Conservation (phyloP, 1,140 invertebrate species). For the Amyelois transitella region DNA sequence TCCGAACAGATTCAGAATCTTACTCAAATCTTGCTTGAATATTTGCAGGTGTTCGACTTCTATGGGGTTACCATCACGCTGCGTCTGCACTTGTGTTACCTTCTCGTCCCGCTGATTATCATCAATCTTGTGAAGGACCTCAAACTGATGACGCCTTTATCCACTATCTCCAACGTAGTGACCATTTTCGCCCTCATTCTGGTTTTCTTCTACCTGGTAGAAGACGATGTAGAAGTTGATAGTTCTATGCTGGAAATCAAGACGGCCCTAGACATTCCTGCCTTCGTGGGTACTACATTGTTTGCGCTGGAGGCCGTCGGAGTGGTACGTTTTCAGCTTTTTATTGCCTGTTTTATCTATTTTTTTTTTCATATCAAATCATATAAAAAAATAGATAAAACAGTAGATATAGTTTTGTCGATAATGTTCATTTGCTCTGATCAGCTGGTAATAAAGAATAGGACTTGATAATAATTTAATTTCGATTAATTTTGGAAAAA, state of each 20-base stretch:
- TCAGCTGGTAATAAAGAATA: too few species aligned
- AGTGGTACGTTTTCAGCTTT: constrained; percentile 74
- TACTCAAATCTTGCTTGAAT: too few species aligned
- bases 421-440: too few species aligned
- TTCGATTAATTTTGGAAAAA: too few species aligned
- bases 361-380: neutral
- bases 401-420: too few species aligned
- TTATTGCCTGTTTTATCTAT: neutral
- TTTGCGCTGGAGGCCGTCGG: constrained; percentile 90
- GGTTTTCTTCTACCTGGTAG: constrained; percentile 82
- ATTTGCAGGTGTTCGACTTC: constrained; percentile 47
- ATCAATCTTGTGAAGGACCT: constrained; percentile 84
- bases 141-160: constrained; percentile 83
- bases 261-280: constrained; percentile 67
- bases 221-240: constrained; percentile 71
- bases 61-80: constrained; percentile 41
- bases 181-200: constrained; percentile 80
- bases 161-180: constrained; percentile 81
- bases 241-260: constrained; percentile 58
- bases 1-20: too few species aligned
- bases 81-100: constrained; percentile 77
- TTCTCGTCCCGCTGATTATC: constrained; percentile 81
- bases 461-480: too few species aligned
- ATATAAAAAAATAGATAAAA: too few species aligned
- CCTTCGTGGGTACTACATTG: constrained; percentile 86